Evolutionary conservation across 2,113 vertebrate species (phyloP), one percentile per base, ranked within the genome.

Genomic region (Saguinus midas): DNA sequence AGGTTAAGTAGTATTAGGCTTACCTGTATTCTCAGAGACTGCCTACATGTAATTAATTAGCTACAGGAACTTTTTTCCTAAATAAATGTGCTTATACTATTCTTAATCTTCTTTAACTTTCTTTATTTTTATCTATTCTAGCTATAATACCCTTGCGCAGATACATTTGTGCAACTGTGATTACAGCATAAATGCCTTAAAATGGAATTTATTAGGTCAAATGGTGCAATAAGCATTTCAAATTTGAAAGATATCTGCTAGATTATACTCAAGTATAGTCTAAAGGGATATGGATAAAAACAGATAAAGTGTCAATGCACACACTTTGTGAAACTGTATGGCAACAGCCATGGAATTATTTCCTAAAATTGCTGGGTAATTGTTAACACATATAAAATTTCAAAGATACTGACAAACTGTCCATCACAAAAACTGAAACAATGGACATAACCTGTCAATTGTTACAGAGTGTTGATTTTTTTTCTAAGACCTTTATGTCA

Each of bases 21-120:
- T 92, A 90, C 27, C 45, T 84, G 37, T 92, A 93, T 29, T 91
- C 18, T 35, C 78, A 87, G 27, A 89, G 32, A 94, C 52, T 92
- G 29, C 68, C 43, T 83, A 91, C 9, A 76, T 45, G 81, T 37
- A 93, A 79, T 61, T 92, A 83, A 87, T 52, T 83, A 87, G 5
- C 16, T 55, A 87, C 20, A 78, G 0, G 1, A 82, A 27, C 87
- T 29, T 14, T 78, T 48, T 95, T 81, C 35, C 55, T 48, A 81
- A 20, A n/a, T 64, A 70, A 91, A 75, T 13, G 3, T 52, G 43
- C 6, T 90, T 80, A 48, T 35, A n/a, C 4, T 86, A 86, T 66
- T 87, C 29, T 86, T 83, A 70, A 0, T 43, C 37, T 90, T 80
- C 37, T 45, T 29, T 8, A 43, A 55, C 29, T 86, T 70, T 27